A percentile compares a stretch with the other conserved stretches of the same genome.
Evolutionary conservation across 2,888 invertebrate genomes (phyloP).

Genomic region (Ptilodon capucinus): DNA sequence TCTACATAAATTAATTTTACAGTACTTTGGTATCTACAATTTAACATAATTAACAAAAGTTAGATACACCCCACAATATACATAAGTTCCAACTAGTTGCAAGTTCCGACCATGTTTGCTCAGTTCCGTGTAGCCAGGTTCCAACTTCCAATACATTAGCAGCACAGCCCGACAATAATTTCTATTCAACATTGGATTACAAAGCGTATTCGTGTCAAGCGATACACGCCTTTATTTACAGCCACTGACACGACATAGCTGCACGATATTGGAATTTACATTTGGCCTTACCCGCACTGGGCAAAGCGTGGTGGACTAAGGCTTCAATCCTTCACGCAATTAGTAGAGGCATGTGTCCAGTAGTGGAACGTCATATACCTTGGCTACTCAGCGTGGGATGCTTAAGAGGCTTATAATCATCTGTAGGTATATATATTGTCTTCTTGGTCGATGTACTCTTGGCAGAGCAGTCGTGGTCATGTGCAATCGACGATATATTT

Average conservation of each 20-base stretch:
- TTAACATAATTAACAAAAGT: background rate
- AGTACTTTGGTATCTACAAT: background rate
- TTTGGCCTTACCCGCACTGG: no score
- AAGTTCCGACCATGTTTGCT: background rate
- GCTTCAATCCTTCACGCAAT: no score
- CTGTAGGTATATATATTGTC: no score
- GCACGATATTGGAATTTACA: background rate
- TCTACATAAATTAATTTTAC: background rate
- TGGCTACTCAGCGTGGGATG: no score
- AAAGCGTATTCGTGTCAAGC: slow-evolving; percentile 62
- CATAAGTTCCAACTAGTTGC: no score
- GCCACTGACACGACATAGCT: background rate
- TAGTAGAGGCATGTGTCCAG: no score
- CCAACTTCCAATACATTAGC: slow-evolving; percentile 26
- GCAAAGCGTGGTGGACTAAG: no score
- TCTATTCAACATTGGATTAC: slow-evolving; percentile 66
- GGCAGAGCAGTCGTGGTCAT: no score
- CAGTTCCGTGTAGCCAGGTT: slow-evolving; percentile 5
- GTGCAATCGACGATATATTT: no score
- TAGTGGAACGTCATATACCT: no score
- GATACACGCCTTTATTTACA: slow-evolving; percentile 40
- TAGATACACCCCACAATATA: background rate
- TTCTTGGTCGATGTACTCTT: no score
- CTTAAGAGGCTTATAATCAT: no score
- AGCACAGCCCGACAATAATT: slow-evolving; percentile 51